Evolutionary conservation across 92 coral and sea anemone species (phyloP).

Genomic region (Galaxea fascicularis): DNA sequence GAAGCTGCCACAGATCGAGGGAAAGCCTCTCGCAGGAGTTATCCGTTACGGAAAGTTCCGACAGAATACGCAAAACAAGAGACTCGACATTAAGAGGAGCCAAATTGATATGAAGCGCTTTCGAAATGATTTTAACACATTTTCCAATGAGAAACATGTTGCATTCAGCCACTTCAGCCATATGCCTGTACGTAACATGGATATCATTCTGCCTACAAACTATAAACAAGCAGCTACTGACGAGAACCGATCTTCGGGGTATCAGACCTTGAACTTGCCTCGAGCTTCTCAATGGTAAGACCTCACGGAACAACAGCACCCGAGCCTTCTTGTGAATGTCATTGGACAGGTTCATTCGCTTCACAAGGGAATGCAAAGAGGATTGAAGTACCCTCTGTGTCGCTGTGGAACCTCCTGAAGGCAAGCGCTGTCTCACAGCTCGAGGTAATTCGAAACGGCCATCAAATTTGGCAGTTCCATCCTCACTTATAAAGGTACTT

Average conservation of each 20-base stretch:
- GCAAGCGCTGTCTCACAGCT: conserved; percentile 30
- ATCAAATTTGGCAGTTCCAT: conserved; percentile 51
- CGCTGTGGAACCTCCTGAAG: conserved; percentile 3
- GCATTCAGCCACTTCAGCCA: conserved; percentile 68
- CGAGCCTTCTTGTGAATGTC: conserved; percentile 34
- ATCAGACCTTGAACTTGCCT: conserved; percentile 14
- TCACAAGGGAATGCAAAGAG: conserved; percentile 28
- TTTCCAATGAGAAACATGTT: conserved; percentile 55
- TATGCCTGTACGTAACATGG: conserved; percentile 45
- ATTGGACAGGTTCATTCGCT: conserved; percentile 45
- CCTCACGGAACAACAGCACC: conserved; percentile 35
- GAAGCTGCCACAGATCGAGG: conserved; percentile 52
- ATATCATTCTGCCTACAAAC: conserved; percentile 73
- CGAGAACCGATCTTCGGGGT: conserved; percentile 12
- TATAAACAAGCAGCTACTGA: conserved; percentile 67
- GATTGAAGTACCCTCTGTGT: background rate
- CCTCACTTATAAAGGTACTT: conserved; percentile 20
- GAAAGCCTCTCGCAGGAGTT: conserved; percentile 50
- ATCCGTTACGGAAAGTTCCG: conserved; percentile 66
- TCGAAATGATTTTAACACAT: conserved; percentile 34
- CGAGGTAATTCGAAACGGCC: conserved; percentile 15
- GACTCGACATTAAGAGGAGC: conserved; percentile 38
- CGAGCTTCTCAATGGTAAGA: conserved; percentile 26
- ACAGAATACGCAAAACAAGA: conserved; percentile 36
- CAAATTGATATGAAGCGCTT: conserved; percentile 46